Percentiles rank a stretch among this genome's conserved stretches.
Evolutionary conservation across 2,113 vertebrate species (phyloP).

Genomic region (Speoplatyrhinus poulsoni): DNA sequence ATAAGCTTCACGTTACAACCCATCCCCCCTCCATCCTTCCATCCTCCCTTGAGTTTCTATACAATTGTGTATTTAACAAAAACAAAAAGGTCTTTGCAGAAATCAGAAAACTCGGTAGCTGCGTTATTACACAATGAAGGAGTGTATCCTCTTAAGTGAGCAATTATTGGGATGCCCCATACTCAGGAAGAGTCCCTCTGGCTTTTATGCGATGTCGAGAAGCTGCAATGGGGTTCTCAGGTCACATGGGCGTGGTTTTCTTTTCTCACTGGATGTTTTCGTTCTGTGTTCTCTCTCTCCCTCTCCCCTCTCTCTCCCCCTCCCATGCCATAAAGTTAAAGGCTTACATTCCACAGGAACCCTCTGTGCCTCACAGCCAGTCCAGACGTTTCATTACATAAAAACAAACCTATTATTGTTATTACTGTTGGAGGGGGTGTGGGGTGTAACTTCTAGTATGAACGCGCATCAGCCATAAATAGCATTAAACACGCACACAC

Average conservation of each 20-base stretch:
- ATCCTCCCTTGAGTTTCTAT: not conserved
- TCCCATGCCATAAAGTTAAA: conserved; percentile 2
- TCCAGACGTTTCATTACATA: not conserved
- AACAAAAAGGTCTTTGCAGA: not conserved
- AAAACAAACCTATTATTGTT: too few relatives aligned
- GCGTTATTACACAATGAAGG: too few relatives aligned
- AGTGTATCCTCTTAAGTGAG: too few relatives aligned
- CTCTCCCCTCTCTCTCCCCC: not conserved
- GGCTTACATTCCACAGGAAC: conserved; percentile 33
- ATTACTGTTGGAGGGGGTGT: too few relatives aligned
- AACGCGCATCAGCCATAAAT: too few relatives aligned
- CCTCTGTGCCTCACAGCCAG: not conserved
- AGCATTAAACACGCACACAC: too few relatives aligned
- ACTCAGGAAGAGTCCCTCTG: not conserved
- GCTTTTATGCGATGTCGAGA: not conserved
- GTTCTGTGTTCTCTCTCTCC: not conserved
- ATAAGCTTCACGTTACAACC: too few relatives aligned
- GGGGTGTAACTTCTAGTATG: too few relatives aligned
- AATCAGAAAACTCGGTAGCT: too few relatives aligned
- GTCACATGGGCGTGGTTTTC: conserved; percentile 11
- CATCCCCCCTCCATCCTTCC: not conserved
- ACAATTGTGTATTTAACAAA: not conserved
- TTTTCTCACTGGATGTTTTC: conserved; percentile 16
- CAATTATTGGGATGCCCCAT: not conserved
- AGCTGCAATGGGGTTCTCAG: not conserved